Evolutionary conservation across 2,797 vertebrate genomes (phyloP).

Genomic region (Halcyon chelicuti): DNA sequence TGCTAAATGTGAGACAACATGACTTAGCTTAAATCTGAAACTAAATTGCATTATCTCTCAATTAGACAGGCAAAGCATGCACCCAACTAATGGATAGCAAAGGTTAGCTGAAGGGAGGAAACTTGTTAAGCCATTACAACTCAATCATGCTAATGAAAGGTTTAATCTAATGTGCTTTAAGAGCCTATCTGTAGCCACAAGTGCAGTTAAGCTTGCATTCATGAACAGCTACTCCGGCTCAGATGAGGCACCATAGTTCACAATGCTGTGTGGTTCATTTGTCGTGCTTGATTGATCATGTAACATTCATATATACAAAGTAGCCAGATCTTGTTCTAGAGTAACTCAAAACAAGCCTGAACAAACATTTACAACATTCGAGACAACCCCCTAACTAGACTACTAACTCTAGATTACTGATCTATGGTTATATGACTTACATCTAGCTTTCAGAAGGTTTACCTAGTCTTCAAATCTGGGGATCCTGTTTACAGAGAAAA

Average conservation of each 20-base stretch:
- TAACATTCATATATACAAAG: neutral
- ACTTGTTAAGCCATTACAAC: conserved; percentile 41
- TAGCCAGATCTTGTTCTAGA: neutral
- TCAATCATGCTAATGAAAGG: conserved; percentile 43
- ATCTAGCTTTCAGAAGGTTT: neutral
- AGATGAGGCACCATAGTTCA: neutral
- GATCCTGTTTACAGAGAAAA: neutral
- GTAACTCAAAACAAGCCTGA: neutral
- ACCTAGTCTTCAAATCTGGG: neutral
- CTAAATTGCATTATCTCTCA: conserved; percentile 5
- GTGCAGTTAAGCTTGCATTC: neutral
- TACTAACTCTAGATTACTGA: neutral
- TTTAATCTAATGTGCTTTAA: conserved; percentile 16
- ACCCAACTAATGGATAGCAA: conserved; percentile 25
- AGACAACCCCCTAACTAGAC: neutral
- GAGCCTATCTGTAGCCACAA: neutral
- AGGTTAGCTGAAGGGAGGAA: conserved; percentile 53
- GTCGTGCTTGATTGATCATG: neutral
- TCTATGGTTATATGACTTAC: neutral
- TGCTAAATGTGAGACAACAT: conserved; percentile 3
- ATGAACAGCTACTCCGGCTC: neutral
- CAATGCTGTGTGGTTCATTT: neutral
- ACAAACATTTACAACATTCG: neutral
- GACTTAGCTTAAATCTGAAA: conserved; percentile 27
- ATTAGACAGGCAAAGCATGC: conserved; percentile 14